These are phyloP conservation scores for Periphyllus acericola DNA, from an alignment of 2,888 invertebrate species.

Conservation along the genomic window DNA sequence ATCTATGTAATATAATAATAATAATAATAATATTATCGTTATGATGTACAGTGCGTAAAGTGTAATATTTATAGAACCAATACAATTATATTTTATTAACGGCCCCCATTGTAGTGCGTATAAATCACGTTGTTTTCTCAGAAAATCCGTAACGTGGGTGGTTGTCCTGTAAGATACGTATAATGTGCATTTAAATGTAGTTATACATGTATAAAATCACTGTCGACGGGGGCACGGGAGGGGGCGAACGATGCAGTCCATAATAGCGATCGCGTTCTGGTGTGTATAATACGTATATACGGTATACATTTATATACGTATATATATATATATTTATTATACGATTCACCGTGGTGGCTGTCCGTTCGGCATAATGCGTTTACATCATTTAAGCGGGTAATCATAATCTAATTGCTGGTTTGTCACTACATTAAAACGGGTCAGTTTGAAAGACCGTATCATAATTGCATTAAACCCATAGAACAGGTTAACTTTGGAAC, in stretches of 20 bases:
- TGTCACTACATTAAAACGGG: conserved; percentile 46
- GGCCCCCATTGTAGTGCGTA: not conserved
- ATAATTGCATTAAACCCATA: conserved; percentile 60
- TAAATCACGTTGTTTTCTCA: not conserved
- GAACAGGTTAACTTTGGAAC: conserved; percentile 55
- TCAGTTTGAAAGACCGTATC: conserved; percentile 56
- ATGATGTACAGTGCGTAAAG: too few relatives aligned
- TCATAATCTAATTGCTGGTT: conserved; percentile 57
- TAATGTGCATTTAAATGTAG: not conserved
- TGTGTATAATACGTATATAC: not conserved
- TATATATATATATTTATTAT: not conserved
- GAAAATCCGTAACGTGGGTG: conserved; percentile 13
- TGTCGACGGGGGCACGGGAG: not conserved
- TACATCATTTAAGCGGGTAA: conserved; percentile 54
- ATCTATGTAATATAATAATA: too few relatives aligned
- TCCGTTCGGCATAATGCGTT: conserved; percentile 52
- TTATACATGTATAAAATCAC: not conserved
- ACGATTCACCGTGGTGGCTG: conserved; percentile 27
- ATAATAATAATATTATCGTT: too few relatives aligned
- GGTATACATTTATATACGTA: not conserved
- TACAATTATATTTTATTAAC: too few relatives aligned
- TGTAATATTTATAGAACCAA: too few relatives aligned
- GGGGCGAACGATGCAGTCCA: not conserved
- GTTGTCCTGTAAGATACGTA: not conserved
- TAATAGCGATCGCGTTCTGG: conserved; percentile 17